Evolutionary conservation across 1,140 invertebrate species (phyloP).

Genomic region (Stegodyphus dumicola): DNA sequence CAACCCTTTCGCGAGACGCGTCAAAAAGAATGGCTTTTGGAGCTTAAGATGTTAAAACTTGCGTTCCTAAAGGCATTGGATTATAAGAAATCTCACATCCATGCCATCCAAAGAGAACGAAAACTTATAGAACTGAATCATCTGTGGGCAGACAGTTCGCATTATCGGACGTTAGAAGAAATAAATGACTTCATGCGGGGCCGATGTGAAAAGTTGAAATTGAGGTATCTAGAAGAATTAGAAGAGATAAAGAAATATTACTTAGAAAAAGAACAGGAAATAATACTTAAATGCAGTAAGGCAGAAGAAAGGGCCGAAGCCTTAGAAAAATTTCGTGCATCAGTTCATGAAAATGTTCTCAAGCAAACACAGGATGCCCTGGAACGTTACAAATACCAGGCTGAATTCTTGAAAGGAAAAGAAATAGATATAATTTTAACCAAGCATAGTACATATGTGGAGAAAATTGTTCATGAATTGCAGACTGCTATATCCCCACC

Average conservation of each 20-base stretch:
- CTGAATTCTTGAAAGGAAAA: slow-evolving; percentile 21
- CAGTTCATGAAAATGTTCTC: slow-evolving; percentile 24
- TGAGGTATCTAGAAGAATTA: slow-evolving; percentile 23
- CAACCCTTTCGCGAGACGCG: slow-evolving; percentile 29
- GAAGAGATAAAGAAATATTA: slow-evolving; percentile 48
- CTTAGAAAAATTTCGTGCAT: background rate
- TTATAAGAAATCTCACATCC: slow-evolving; percentile 38
- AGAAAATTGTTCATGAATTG: slow-evolving; percentile 30
- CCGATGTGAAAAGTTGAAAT: slow-evolving; percentile 35
- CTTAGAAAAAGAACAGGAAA: slow-evolving; percentile 26
- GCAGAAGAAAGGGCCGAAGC: slow-evolving; percentile 31
- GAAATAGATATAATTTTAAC: slow-evolving; percentile 14
- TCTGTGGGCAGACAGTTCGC: slow-evolving; percentile 33
- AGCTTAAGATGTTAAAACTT: slow-evolving; percentile 38
- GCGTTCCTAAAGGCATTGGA: slow-evolving; percentile 43
- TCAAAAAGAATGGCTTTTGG: slow-evolving; percentile 41
- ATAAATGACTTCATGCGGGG: slow-evolving; percentile 30
- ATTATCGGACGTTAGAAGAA: slow-evolving; percentile 28
- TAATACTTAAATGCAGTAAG: slow-evolving; percentile 24
- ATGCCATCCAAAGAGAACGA: slow-evolving; percentile 34
- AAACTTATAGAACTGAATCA: slow-evolving; percentile 41
- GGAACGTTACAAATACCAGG: slow-evolving; percentile 8
- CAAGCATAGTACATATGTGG: slow-evolving; percentile 38
- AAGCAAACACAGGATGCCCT: slow-evolving; percentile 19
- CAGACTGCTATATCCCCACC: slow-evolving; percentile 32